These are phyloP conservation scores for Drosophila littoralis DNA, from an alignment of 1,140 invertebrate genomes.

Conservation along the genomic window DNA sequence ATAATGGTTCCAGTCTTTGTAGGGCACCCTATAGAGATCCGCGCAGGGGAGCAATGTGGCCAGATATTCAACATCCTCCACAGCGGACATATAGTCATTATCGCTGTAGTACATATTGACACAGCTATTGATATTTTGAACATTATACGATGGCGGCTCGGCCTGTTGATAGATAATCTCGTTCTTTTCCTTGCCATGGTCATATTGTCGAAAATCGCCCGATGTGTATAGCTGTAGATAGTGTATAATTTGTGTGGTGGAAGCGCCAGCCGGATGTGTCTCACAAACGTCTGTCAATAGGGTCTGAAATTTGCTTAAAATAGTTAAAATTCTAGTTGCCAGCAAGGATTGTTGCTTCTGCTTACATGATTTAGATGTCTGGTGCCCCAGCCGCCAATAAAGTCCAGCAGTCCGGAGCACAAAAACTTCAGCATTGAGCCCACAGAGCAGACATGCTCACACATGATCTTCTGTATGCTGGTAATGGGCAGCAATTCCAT, in stretches of 20 bases:
- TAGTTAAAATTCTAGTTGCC: background rate
- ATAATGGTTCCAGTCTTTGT: constrained; percentile 86
- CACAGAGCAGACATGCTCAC: constrained; percentile 69
- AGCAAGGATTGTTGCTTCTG: too few species aligned
- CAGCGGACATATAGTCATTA: constrained; percentile 87
- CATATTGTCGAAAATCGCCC: constrained; percentile 84
- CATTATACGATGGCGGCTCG: constrained; percentile 85
- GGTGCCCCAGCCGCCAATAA: constrained; percentile 78
- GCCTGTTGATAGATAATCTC: constrained; percentile 84
- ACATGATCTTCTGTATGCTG: constrained; percentile 65
- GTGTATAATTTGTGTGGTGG: constrained; percentile 85
- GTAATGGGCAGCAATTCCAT: constrained; percentile 76
- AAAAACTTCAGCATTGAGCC: constrained; percentile 70
- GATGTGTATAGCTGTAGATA: constrained; percentile 84
- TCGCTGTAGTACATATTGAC: constrained; percentile 88
- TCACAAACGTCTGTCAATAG: constrained; percentile 71
- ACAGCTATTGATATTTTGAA: constrained; percentile 87
- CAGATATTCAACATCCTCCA: constrained; percentile 85
- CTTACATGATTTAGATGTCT: constrained; percentile 76
- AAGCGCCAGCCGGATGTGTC: constrained; percentile 85
- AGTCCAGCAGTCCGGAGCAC: constrained; percentile 69
- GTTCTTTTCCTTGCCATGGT: constrained; percentile 85
- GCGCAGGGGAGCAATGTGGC: constrained; percentile 83
- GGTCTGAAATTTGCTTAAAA: constrained; percentile 39
- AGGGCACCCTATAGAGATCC: constrained; percentile 83